Evolutionary conservation across 2,888 invertebrate species (phyloP).

Genomic region (Drosophila mulleri): DNA sequence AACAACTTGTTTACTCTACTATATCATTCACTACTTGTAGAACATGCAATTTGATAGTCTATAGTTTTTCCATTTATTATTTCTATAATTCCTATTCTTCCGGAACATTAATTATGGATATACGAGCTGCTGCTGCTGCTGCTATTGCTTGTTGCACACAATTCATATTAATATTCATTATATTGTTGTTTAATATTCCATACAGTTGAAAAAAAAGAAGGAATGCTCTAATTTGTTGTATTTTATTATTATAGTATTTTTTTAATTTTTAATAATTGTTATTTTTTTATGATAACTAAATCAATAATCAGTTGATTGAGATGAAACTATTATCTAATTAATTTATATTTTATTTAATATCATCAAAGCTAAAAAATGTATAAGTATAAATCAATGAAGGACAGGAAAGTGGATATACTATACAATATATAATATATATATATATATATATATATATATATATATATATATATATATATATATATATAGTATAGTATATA

Average conservation of each 20-base stretch:
- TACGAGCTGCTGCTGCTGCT: not conserved
- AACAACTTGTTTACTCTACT: not conserved
- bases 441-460: too few species aligned
- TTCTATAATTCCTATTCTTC: slow-evolving; percentile 20
- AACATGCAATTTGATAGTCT: slow-evolving; percentile 25
- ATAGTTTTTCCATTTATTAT: not conserved
- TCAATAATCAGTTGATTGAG: too few species aligned
- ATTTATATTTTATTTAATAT: too few species aligned
- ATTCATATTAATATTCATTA: not conserved
- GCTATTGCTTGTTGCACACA: not conserved
- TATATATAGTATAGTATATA: too few species aligned
- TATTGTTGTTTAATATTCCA: not conserved
- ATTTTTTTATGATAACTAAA: too few species aligned
- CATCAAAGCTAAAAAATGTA: too few species aligned
- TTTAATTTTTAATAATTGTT: not conserved
- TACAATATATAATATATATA: too few species aligned
- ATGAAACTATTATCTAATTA: too few species aligned
- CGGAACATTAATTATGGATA: slow-evolving; percentile 34
- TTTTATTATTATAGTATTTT: not conserved
- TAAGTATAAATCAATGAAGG: too few species aligned
- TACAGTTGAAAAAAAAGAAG: not conserved
- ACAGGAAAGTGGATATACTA: too few species aligned
- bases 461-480: too few species aligned
- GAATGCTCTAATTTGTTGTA: not conserved
- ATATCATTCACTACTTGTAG: not conserved